Evolutionary conservation across 1,140 invertebrate species (phyloP), one percentile per base, ranked within the genome.

Genomic region (Mycetomoellerius zeteki): DNA sequence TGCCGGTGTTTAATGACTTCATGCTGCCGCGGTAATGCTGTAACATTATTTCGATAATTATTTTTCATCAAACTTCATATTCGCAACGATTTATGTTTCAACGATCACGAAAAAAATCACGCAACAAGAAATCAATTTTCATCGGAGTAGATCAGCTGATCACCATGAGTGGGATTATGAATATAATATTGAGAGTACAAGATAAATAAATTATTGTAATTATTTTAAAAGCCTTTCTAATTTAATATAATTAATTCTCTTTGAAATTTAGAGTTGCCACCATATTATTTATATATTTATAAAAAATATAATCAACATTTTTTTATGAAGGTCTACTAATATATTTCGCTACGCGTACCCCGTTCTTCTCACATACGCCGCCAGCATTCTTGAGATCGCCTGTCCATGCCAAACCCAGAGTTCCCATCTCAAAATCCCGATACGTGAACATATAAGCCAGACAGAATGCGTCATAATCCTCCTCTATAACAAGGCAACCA

Each of bases 401-500:
- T 0, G 98, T 99, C 99, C 99, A 99, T 3, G 99, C 99, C 52
- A 99, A 95, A 8, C 99, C 99, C 73, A 99, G 95, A 0, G 99
- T 99, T 64, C 99, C 99, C 96, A 99, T 99, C 94, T 99, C 98
- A 94, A 99, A 99, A 95, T 99, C 99, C 56, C 99, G 96, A 95
- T 99, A 99, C 3, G 99, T 99, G 94, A 99, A 99, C 97, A 99
- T 99, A 94, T 99, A 99, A 56, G 99, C 99, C 92, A 99, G 96
- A 94, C 99, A 99, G 95, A 99, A 99, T 19, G 98, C 98, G 94
- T 99, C 98, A 94, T 99, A 99, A 94, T 99, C 98, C 94, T 99
- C 98, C 96, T 99, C 98, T 97, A 97, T 75, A 95, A 96, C 85
- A 91, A 93, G 90, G 24, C 54, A 60, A 93, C 91, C 80, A 30